Base-by-base conservation (phyloP, 2,888 invertebrate species). In the Calephelis perditalis region DNA sequence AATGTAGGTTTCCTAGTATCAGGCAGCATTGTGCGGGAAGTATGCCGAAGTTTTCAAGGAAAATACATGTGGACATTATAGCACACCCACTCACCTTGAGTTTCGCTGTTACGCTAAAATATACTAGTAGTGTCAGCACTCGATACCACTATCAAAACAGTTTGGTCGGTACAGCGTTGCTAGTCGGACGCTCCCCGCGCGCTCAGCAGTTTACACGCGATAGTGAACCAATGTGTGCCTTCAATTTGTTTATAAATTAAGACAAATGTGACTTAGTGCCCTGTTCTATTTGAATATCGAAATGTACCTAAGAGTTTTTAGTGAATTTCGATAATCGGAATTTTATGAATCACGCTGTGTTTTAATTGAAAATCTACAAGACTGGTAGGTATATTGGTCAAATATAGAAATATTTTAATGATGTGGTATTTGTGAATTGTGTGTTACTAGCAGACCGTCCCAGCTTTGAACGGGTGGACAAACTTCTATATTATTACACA, bases 71-170 rank as follows among this genome's bases (percentile, higher is more conserved):
- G 68, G 69, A 70, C 70, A 73, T 73, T 74, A 80, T 74, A 81
- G 75, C 75, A 74, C 76, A 70, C 73, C 75, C 73, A 73, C 80
- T 86, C 83, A 87, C 88, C 87, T 88, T 88, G 88, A 77, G 73
- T 75, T 74, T 81, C 73, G 77, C 78, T 81, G 81, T 81, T 81
- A 81, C 86, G 84, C 82, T 85, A 84, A 84, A 86, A 83, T 82
- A 86, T 79, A 78, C 84, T 83, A 86, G 52, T 52, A 26, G 52
- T 52, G 52, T 11, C 52, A 52, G 40, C 35, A 52, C 52, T n/a
- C 40, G 40, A 40, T 8, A 35, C 35, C 82, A 78, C 82, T 82
- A 86, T 85, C 85, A 86, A 86, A 89, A 88, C 89, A 89, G 89
- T 89, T 78, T 74, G 82, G 79, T 79, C 75, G 74, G 75, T 72